These are phyloP conservation scores for Leucania comma DNA, from an alignment of 2,888 invertebrate genomes.

Conservation along the genomic window DNA sequence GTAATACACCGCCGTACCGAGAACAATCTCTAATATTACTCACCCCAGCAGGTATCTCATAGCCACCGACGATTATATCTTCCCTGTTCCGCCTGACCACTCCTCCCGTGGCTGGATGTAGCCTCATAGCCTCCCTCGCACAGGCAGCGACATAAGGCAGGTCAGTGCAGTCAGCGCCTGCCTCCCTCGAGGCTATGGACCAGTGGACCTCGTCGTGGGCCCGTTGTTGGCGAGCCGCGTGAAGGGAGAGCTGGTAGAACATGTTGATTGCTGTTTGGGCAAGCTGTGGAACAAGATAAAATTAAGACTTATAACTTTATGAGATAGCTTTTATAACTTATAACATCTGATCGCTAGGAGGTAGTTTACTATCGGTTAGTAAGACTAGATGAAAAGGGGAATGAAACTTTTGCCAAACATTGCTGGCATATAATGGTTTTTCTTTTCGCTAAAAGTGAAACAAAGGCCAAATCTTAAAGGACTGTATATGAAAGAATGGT, in stretches of 20 bases:
- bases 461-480: no score
- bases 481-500: no score
- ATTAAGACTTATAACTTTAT: no score
- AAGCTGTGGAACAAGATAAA: constrained; percentile 73
- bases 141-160: constrained; percentile 81
- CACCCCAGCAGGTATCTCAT: constrained; percentile 84
- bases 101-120: constrained; percentile 85
- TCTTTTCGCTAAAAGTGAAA: no score
- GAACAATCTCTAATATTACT: constrained; percentile 60
- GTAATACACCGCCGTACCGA: neutral
- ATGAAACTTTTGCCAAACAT: no score
- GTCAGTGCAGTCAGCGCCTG: constrained; percentile 72
- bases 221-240: constrained; percentile 85
- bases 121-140: constrained; percentile 80
- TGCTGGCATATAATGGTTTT: no score
- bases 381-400: no score
- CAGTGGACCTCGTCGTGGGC: constrained; percentile 85
- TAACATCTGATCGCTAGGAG: neutral
- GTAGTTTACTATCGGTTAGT: no score
- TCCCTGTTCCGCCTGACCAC: constrained; percentile 81
- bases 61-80: constrained; percentile 80
- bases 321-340: no score
- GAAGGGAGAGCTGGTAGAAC: constrained; percentile 85
- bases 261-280: constrained; percentile 84
- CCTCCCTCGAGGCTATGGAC: constrained; percentile 77